Evolutionary conservation across 2,113 vertebrate species (phyloP).

Genomic region (Smithornis capensis): DNA sequence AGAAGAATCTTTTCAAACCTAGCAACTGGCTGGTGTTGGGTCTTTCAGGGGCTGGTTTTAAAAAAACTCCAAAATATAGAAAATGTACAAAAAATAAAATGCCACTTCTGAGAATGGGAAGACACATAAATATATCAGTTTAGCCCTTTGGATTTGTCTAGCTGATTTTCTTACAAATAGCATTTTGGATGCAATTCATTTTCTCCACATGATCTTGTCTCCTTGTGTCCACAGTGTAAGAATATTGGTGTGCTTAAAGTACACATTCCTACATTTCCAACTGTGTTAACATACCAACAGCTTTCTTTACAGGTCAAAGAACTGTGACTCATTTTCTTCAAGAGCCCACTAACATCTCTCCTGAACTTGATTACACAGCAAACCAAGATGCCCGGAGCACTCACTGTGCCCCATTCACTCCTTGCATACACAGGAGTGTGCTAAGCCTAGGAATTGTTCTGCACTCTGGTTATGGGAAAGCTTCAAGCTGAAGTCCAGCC

Average conservation of each 20-base stretch:
- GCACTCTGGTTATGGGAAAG: neutral
- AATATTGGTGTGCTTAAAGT: neutral
- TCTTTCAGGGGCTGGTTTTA: neutral
- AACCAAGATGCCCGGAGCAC: neutral
- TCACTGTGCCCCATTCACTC: fast-evolving
- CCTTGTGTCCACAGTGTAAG: neutral
- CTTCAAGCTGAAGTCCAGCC: neutral
- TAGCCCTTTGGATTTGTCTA: neutral
- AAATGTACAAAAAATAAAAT: neutral
- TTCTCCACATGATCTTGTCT: neutral
- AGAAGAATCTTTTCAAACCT: neutral
- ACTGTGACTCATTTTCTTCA: neutral
- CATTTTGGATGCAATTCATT: neutral
- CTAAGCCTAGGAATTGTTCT: neutral
- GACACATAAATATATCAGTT: neutral
- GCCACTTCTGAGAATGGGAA: neutral
- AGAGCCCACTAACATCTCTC: neutral
- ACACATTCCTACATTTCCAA: neutral
- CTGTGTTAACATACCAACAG: neutral
- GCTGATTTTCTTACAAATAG: neutral
- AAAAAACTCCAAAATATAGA: neutral
- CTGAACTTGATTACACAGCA: neutral
- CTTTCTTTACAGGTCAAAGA: neutral
- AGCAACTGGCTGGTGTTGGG: neutral
- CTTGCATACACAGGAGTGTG: fast-evolving